Evolutionary conservation across 1,140 invertebrate genomes (phyloP).

Genomic region (Pseudomyrmex concolor): DNA sequence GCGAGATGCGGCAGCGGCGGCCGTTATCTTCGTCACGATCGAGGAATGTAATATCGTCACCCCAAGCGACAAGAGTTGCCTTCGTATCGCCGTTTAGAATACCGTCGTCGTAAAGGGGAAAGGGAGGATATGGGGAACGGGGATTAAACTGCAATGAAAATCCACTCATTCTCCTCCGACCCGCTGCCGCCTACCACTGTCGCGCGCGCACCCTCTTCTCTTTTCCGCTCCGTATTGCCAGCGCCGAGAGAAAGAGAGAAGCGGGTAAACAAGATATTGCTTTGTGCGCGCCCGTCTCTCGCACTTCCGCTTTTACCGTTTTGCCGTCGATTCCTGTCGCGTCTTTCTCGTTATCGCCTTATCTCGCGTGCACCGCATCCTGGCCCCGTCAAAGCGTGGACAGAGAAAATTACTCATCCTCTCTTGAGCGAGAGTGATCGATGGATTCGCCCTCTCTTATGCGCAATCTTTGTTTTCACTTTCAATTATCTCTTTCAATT

Average conservation of each 20-base stretch:
- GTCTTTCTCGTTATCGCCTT: slow-evolving; percentile 38
- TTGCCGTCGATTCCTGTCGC: slow-evolving; percentile 16
- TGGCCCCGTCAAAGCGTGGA: neutral
- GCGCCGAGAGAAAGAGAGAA: slow-evolving; percentile 47
- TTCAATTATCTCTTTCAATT: neutral
- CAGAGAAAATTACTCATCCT: neutral
- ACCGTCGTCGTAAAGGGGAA: slow-evolving; percentile 58
- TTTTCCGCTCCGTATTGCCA: slow-evolving; percentile 41
- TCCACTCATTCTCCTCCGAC: slow-evolving; percentile 75
- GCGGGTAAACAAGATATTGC: slow-evolving; percentile 74
- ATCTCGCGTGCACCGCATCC: slow-evolving; percentile 24
- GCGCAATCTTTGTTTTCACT: neutral
- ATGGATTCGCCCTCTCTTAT: neutral
- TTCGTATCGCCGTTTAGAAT: slow-evolving; percentile 82
- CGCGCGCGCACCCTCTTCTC: slow-evolving; percentile 7
- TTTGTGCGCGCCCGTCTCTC: slow-evolving; percentile 43
- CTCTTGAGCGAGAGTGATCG: neutral
- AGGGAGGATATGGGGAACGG: slow-evolving; percentile 8
- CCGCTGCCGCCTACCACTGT: neutral
- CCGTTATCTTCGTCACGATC: slow-evolving; percentile 83
- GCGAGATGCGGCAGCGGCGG: slow-evolving; percentile 45
- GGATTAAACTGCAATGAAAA: slow-evolving; percentile 83
- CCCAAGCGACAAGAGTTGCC: slow-evolving; percentile 84
- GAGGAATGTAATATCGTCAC: slow-evolving; percentile 85
- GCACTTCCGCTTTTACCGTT: slow-evolving; percentile 24